These are phyloP conservation scores for Lutjanus argentimaculatus DNA, from an alignment of 2,797 vertebrate species.

Conservation along the genomic window DNA sequence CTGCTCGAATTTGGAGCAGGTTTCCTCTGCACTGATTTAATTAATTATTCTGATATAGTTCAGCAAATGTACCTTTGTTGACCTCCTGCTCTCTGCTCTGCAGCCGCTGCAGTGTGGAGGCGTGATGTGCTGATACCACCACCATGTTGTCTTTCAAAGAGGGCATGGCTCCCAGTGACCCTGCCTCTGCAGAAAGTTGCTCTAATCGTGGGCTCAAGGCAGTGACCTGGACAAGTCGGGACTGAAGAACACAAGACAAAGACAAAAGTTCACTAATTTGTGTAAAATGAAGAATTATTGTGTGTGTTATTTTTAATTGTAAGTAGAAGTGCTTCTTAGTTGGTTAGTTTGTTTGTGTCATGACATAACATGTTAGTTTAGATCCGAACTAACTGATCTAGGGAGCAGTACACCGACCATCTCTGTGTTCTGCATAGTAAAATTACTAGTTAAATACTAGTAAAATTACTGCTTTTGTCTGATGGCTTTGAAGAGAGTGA, in stretches of 20 bases:
- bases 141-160: conserved; percentile 85
- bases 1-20: background rate
- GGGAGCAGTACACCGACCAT: too few relatives aligned
- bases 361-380: too few relatives aligned
- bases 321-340: too few relatives aligned
- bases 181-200: conserved; percentile 78
- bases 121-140: conserved; percentile 80
- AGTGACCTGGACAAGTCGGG: conserved; percentile 80
- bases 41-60: conserved; percentile 5
- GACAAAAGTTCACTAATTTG: background rate
- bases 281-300: background rate
- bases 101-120: conserved; percentile 84
- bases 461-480: too few relatives aligned
- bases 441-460: too few relatives aligned
- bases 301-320: background rate
- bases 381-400: too few relatives aligned
- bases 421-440: too few relatives aligned
- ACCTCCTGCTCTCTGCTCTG: conserved; percentile 83
- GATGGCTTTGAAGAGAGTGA: too few relatives aligned
- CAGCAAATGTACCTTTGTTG: conserved; percentile 83
- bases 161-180: conserved; percentile 74
- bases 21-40: background rate
- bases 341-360: too few relatives aligned
- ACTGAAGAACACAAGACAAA: conserved; percentile 74
- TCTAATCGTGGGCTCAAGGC: conserved; percentile 83